Conservation (phyloP, 2,888 invertebrate species). For the Drosophila siamana region DNA sequence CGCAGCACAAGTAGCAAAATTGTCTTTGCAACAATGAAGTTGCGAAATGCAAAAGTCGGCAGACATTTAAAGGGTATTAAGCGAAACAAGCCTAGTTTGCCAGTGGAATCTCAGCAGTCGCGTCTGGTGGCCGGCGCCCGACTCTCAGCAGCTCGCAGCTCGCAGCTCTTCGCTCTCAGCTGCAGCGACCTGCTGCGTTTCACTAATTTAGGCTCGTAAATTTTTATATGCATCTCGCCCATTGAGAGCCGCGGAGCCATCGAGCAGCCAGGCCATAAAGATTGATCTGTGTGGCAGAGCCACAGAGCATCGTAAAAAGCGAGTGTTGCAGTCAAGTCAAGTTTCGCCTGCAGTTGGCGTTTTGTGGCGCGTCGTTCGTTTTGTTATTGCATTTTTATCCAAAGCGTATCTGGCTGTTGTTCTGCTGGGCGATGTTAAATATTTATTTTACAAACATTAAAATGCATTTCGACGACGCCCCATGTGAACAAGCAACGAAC, state of each 20-base stretch:
- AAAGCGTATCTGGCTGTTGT: constrained; percentile 20
- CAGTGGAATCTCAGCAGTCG: too few relatives aligned
- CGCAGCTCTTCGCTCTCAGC: constrained; percentile 8
- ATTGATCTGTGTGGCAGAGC: constrained; percentile 51
- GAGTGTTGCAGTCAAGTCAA: background rate
- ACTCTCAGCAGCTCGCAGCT: constrained; percentile 21
- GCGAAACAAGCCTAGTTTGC: too few relatives aligned
- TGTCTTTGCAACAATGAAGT: too few relatives aligned
- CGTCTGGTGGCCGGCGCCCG: too few relatives aligned
- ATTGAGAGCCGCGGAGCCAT: constrained; percentile 36
- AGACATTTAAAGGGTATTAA: too few relatives aligned
- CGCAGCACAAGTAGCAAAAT: too few relatives aligned
- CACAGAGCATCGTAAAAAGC: constrained; percentile 15
- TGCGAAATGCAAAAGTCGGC: too few relatives aligned
- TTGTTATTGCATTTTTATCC: constrained; percentile 5
- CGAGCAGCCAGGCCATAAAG: constrained; percentile 63
- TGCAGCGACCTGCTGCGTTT: constrained; percentile 24
- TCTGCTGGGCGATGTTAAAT: constrained; percentile 34
- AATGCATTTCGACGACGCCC: constrained; percentile 42
- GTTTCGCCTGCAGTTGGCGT: too few relatives aligned
- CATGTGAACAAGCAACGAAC: constrained; percentile 19
- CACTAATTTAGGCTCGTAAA: constrained; percentile 65
- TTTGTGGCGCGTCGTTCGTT: too few relatives aligned
- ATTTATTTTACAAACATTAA: constrained; percentile 62
- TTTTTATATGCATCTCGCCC: constrained; percentile 55